Evolutionary conservation across 2,888 invertebrate species (phyloP).

Genomic region (Phyto melanocephala): DNA sequence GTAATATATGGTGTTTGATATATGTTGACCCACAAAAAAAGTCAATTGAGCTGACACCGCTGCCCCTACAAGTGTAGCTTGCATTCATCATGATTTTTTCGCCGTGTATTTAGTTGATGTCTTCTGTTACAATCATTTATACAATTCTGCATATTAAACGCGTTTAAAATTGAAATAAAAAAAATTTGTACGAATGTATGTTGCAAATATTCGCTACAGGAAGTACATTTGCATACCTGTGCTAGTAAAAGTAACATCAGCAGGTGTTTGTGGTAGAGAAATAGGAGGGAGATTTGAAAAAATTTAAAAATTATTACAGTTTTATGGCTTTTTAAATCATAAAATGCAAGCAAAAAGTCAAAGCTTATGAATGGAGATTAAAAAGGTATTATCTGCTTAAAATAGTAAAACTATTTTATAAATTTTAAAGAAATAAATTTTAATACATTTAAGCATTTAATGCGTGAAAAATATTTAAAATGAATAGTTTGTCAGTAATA

Average conservation of each 20-base stretch:
- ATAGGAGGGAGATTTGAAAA: neutral
- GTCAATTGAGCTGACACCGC: too few species aligned
- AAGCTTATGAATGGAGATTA: neutral
- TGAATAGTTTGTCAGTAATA: too few species aligned
- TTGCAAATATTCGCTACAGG: constrained; percentile 11
- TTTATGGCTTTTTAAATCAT: neutral
- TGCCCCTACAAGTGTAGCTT: too few species aligned
- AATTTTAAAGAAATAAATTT: too few species aligned
- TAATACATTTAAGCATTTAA: too few species aligned
- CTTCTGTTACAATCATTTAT: constrained; percentile 12
- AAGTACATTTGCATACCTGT: neutral
- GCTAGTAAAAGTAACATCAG: neutral
- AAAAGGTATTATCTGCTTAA: neutral
- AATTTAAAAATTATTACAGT: constrained; percentile 19
- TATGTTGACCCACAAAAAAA: too few species aligned
- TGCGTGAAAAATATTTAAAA: too few species aligned
- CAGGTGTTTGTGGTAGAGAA: neutral
- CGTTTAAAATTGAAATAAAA: constrained; percentile 41
- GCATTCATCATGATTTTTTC: neutral
- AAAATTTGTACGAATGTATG: neutral
- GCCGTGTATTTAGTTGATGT: neutral
- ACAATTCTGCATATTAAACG: constrained; percentile 37
- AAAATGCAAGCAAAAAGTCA: neutral
- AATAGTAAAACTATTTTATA: too few species aligned
- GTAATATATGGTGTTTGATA: too few species aligned